Evolutionary conservation across 2,113 vertebrate species (phyloP).

Genomic region (Leuciscus idus): DNA sequence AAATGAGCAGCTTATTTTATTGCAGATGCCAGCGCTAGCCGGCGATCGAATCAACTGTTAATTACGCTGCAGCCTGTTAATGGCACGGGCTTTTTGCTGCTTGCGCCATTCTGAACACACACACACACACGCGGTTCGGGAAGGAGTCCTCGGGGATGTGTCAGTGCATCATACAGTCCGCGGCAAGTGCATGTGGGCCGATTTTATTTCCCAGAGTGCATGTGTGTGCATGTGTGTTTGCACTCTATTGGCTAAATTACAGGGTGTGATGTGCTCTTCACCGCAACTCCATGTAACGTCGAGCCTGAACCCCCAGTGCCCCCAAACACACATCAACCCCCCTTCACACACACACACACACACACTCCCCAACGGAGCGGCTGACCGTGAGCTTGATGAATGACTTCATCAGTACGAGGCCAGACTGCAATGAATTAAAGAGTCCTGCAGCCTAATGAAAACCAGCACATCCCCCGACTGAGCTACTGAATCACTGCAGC

Average conservation of each 20-base stretch:
- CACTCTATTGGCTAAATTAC: conserved; percentile 75
- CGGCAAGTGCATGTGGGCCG: conserved; percentile 57
- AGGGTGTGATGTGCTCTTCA: conserved; percentile 77
- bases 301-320: conserved; percentile 70
- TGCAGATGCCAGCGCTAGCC: conserved; percentile 58
- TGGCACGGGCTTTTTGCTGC: conserved; percentile 52
- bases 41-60: conserved; percentile 72
- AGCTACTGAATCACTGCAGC: neutral
- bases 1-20: conserved; percentile 73
- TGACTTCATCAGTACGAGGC: conserved; percentile 81
- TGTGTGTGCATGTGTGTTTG: conserved; percentile 57
- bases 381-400: conserved; percentile 76
- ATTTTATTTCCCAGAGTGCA: conserved; percentile 59
- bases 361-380: conserved; percentile 50
- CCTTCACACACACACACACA: conserved; percentile 28
- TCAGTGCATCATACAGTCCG: conserved; percentile 61
- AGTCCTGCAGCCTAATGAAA: conserved; percentile 80
- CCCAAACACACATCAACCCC: conserved; percentile 42
- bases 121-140: conserved; percentile 43
- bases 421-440: conserved; percentile 76
- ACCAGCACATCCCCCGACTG: conserved; percentile 70
- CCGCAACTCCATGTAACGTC: conserved; percentile 72
- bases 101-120: conserved; percentile 12
- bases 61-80: conserved; percentile 71
- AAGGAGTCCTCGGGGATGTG: conserved; percentile 48